A percentile compares a stretch with the other conserved stretches of the same genome.
Conservation (phyloP, 1,140 invertebrate genomes). For the Caenorhabditis latens region DNA sequence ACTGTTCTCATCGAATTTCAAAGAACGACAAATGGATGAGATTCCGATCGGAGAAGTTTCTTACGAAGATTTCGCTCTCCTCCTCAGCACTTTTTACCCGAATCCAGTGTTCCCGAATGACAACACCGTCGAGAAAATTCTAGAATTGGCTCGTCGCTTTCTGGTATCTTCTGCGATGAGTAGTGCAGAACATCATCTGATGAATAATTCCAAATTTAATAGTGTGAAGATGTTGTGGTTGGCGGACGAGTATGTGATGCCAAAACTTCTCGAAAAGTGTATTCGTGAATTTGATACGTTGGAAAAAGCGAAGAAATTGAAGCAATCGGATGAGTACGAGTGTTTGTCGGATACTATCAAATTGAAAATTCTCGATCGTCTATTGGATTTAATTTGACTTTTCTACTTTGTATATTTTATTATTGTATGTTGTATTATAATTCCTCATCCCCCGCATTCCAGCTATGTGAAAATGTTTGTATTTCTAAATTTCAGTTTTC, state of each 20-base stretch:
- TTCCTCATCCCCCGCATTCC: no score
- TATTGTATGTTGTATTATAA: no score
- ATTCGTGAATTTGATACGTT: neutral
- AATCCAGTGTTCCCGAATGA: neutral
- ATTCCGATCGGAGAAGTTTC: neutral
- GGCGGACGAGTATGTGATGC: neutral
- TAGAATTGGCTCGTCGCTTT: neutral
- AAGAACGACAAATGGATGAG: neutral
- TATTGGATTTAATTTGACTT: neutral
- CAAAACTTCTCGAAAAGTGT: neutral
- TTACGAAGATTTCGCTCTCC: neutral
- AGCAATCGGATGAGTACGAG: neutral
- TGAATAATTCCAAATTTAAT: neutral
- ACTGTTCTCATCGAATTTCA: constrained; percentile 6
- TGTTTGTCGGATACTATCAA: neutral
- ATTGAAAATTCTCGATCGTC: neutral
- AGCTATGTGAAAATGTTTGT: no score
- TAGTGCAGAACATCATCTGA: neutral
- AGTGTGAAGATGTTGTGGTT: neutral
- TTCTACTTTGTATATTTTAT: no score
- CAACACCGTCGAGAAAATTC: neutral
- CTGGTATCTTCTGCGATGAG: neutral
- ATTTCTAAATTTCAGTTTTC: no score
- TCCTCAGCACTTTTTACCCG: neutral
- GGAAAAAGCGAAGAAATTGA: neutral